These are phyloP conservation scores for Meganola albula DNA, from an alignment of 2,888 invertebrate species.

Conservation along the genomic window DNA sequence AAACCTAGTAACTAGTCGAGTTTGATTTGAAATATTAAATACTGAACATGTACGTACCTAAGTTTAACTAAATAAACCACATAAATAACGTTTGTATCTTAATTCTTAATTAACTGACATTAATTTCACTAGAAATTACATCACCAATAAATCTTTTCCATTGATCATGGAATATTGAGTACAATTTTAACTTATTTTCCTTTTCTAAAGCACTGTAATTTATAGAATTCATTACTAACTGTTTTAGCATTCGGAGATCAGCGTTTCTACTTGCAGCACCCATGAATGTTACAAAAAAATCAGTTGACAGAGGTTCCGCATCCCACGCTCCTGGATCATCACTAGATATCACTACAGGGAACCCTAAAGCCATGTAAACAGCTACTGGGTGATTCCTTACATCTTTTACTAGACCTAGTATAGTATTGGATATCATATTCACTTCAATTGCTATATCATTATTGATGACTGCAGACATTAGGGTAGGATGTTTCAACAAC, in stretches of 20 bases:
- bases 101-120: too few relatives aligned
- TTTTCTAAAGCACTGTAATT: slow-evolving; percentile 77
- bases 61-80: too few relatives aligned
- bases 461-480: slow-evolving; percentile 75
- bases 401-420: slow-evolving; percentile 82
- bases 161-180: slow-evolving; percentile 36
- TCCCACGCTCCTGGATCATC: slow-evolving; percentile 90
- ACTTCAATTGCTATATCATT: slow-evolving; percentile 84
- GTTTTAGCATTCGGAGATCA: slow-evolving; percentile 84
- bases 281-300: slow-evolving; percentile 87
- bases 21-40: too few relatives aligned
- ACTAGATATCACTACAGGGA: slow-evolving; percentile 85
- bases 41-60: too few relatives aligned
- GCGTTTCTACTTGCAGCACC: slow-evolving; percentile 83
- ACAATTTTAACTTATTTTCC: slow-evolving; percentile 35
- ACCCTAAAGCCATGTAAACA: slow-evolving; percentile 79
- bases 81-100: too few relatives aligned
- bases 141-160: slow-evolving; percentile 54
- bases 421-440: slow-evolving; percentile 89
- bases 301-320: slow-evolving; percentile 84
- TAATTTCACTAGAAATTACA: too few relatives aligned
- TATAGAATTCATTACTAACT: slow-evolving; percentile 86
- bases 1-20: too few relatives aligned
- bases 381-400: slow-evolving; percentile 87
- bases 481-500: slow-evolving; percentile 82